Percentiles rank a stretch among this genome's conserved stretches.
These are phyloP conservation scores for Lycaon pictus DNA, from an alignment of 2,113 vertebrate species.

Conservation along the genomic window DNA sequence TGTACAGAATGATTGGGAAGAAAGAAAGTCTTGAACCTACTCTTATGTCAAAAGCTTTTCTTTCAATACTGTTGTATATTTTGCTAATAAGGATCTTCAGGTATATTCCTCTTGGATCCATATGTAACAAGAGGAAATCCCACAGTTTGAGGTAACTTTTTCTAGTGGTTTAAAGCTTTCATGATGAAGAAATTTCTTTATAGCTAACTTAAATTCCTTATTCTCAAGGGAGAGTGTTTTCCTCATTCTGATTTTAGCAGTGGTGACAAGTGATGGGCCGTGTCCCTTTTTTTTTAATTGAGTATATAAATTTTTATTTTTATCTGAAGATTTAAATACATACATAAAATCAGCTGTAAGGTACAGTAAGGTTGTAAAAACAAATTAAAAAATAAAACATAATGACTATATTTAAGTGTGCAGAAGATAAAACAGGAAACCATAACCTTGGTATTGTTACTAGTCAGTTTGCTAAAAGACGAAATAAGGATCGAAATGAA, in stretches of 20 bases:
- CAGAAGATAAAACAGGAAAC: slow-evolving; percentile 22
- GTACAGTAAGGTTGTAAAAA: neutral
- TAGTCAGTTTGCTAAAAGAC: slow-evolving; percentile 14
- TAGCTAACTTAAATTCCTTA: neutral
- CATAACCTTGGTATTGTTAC: neutral
- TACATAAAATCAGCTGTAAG: neutral
- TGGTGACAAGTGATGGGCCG: neutral
- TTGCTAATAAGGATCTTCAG: neutral
- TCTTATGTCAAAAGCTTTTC: neutral
- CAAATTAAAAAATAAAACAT: neutral
- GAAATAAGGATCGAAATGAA: slow-evolving; percentile 24
- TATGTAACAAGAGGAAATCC: neutral
- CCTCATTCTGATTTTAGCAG: slow-evolving; percentile 20
- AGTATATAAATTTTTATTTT: slow-evolving; percentile 25
- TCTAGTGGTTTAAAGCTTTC: slow-evolving; percentile 21
- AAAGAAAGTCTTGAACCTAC: slow-evolving; percentile 27
- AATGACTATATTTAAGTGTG: neutral
- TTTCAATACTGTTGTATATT: neutral
- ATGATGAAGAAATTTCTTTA: slow-evolving; percentile 16
- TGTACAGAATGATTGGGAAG: neutral
- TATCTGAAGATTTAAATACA: neutral
- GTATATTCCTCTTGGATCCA: neutral
- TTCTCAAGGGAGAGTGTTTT: neutral
- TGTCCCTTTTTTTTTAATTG: neutral
- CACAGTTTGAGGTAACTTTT: neutral